Evolutionary conservation across 2,797 vertebrate genomes (phyloP).

Genomic region (Pagetopsis macropterus): DNA sequence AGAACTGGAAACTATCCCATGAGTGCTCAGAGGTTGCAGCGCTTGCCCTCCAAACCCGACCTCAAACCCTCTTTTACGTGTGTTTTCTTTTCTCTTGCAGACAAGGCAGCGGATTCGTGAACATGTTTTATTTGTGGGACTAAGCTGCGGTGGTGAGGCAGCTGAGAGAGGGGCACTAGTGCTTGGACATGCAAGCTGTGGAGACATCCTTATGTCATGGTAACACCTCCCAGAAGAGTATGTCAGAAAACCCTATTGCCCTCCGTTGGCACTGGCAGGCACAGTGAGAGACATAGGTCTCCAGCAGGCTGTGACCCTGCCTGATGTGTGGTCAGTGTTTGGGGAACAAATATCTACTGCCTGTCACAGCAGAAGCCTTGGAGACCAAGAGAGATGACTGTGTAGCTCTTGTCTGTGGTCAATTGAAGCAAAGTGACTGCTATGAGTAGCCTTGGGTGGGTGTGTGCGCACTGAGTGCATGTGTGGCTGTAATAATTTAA

Average conservation of each 20-base stretch:
- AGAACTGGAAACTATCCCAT: conserved; percentile 74
- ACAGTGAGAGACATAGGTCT: conserved; percentile 76
- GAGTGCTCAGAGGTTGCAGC: conserved; percentile 66
- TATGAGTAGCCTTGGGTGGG: conserved; percentile 2
- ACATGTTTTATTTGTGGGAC: conserved; percentile 34
- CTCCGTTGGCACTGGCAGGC: conserved; percentile 53
- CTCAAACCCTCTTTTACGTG: conserved; percentile 15
- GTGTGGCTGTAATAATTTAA: conserved; percentile 40
- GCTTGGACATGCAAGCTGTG: conserved; percentile 47
- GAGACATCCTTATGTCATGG: conserved; percentile 57
- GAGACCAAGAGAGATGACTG: conserved; percentile 30
- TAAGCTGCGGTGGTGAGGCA: background rate
- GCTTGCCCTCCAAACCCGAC: conserved; percentile 46
- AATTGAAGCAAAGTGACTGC: conserved; percentile 15
- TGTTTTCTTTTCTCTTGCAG: conserved; percentile 42
- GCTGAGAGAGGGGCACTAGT: conserved; percentile 23
- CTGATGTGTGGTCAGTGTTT: conserved; percentile 68
- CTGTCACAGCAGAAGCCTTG: conserved; percentile 64
- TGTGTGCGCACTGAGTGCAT: background rate
- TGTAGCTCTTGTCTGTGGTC: conserved; percentile 25
- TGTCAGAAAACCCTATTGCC: conserved; percentile 43
- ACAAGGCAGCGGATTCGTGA: conserved; percentile 16
- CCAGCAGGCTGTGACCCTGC: conserved; percentile 66
- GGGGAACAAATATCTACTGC: conserved; percentile 63
- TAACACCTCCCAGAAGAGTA: conserved; percentile 64